Evolutionary conservation across 2,888 invertebrate genomes (phyloP).

Genomic region (Eurois occulta): DNA sequence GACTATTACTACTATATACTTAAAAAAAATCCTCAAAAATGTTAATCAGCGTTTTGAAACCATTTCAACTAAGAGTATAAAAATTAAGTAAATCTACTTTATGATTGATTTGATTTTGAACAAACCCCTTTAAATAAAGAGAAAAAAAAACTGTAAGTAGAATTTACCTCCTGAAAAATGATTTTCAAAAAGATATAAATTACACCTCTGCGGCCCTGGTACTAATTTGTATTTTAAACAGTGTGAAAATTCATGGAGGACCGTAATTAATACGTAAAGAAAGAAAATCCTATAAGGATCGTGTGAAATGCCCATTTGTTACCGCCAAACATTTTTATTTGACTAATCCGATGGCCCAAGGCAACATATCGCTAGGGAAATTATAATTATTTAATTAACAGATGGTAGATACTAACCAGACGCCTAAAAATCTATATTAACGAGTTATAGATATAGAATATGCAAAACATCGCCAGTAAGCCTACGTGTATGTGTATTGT

Average conservation of each 20-base stretch:
- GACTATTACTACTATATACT: not conserved
- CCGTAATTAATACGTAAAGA: not conserved
- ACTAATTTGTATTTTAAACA: not conserved
- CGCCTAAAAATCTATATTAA: conserved; percentile 24
- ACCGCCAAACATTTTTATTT: not conserved
- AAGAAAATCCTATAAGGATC: conserved; percentile 18
- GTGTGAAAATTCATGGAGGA: not conserved
- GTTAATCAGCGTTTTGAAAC: not conserved
- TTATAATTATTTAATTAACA: conserved; percentile 27
- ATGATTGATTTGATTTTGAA: no score
- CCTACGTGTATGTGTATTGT: conserved; percentile 49
- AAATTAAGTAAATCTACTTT: no score
- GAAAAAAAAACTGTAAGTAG: no score
- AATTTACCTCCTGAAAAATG: not conserved
- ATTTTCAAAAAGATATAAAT: not conserved
- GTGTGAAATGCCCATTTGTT: conserved; percentile 25
- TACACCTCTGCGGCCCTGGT: not conserved
- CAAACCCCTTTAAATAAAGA: no score
- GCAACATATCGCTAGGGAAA: conserved; percentile 18
- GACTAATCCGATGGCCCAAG: not conserved
- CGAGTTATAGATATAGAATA: conserved; percentile 60
- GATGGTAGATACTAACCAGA: conserved; percentile 2
- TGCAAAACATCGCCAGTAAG: conserved; percentile 53
- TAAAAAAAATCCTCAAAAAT: not conserved
- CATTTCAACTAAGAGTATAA: not conserved